These are phyloP conservation scores for Cephus runcator DNA, from an alignment of 2,888 invertebrate species.

Conservation along the genomic window DNA sequence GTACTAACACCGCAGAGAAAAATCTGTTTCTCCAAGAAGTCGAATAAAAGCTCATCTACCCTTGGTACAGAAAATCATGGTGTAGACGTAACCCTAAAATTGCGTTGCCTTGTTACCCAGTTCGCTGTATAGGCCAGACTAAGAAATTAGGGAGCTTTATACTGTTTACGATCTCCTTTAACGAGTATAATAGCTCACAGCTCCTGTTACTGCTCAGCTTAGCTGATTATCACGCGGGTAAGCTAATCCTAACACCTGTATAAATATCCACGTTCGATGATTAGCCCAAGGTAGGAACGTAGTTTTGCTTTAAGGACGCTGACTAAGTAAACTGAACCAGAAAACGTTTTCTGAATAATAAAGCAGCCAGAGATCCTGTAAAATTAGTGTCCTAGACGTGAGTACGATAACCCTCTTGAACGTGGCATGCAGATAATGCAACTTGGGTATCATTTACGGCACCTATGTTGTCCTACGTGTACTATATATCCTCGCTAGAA, in stretches of 20 bases:
- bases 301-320: neutral
- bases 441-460: conserved; percentile 28
- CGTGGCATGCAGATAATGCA: conserved; percentile 33
- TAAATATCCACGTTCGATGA: neutral
- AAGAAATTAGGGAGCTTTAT: conserved; percentile 35
- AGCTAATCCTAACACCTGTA: conserved; percentile 1
- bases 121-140: conserved; percentile 29
- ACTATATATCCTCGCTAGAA: neutral
- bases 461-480: conserved; percentile 18
- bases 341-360: neutral
- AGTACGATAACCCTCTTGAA: conserved; percentile 21
- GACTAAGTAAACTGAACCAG: neutral
- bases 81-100: neutral
- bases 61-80: neutral
- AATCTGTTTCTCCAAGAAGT: neutral
- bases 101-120: neutral
- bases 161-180: conserved; percentile 32
- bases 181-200: conserved; percentile 23
- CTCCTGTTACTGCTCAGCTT: conserved; percentile 1
- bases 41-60: neutral
- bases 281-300: neutral
- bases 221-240: conserved; percentile 8
- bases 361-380: neutral
- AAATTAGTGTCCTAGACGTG: conserved; percentile 7
- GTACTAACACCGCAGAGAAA: neutral